Evolutionary conservation across 2,888 invertebrate genomes (phyloP).

Genomic region (Mylabris sibirica): DNA sequence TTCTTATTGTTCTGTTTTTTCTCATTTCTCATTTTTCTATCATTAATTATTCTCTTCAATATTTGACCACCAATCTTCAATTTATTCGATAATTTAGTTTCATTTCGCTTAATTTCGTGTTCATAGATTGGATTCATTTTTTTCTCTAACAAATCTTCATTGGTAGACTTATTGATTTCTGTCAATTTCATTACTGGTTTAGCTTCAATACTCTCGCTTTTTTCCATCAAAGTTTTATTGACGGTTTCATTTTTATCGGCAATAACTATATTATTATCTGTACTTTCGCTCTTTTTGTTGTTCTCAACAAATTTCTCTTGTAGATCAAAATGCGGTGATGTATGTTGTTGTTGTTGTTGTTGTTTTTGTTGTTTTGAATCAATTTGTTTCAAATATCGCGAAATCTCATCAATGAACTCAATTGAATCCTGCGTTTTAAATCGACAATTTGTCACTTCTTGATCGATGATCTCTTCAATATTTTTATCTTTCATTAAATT

Average conservation of each 20-base stretch:
- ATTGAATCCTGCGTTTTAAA: slow-evolving; percentile 15
- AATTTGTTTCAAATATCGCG: neutral
- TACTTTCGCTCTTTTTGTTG: neutral
- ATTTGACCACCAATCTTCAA: neutral
- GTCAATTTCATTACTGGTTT: no score
- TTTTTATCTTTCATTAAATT: slow-evolving; percentile 5
- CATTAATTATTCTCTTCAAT: neutral
- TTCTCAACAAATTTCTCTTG: neutral
- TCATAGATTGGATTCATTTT: neutral
- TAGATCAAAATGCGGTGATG: neutral
- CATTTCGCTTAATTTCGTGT: neutral
- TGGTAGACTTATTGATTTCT: no score
- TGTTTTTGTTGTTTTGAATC: neutral
- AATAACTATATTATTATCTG: no score
- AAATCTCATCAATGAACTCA: neutral
- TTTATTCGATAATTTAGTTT: neutral
- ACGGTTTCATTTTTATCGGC: neutral
- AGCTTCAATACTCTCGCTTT: no score
- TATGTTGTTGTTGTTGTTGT: no score
- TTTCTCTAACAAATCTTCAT: no score
- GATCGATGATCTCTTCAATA: slow-evolving; percentile 22
- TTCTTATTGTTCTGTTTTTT: no score
- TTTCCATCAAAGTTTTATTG: neutral
- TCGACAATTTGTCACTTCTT: slow-evolving; percentile 22
- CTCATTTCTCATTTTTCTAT: neutral